Conservation (phyloP, 2,888 invertebrate genomes). For the Ophion ellenae region DNA sequence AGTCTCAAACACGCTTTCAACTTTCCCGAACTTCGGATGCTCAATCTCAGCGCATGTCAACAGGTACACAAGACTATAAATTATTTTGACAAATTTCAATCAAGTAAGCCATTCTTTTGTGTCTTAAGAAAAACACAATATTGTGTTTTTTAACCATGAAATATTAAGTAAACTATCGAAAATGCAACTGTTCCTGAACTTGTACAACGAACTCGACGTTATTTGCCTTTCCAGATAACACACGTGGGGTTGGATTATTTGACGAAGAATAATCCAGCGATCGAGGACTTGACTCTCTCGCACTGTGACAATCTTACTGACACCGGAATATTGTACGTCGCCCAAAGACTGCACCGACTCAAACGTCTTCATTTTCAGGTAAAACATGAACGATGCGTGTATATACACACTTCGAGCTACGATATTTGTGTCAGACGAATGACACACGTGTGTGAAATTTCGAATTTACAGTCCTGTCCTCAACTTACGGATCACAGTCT, state of each 20-base stretch:
- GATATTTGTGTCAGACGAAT: neutral
- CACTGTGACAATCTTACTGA: constrained; percentile 90
- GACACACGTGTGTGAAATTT: neutral
- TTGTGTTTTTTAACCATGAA: neutral
- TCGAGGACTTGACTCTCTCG: constrained; percentile 88
- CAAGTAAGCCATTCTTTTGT: neutral
- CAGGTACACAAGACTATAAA: constrained; percentile 77
- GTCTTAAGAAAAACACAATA: neutral
- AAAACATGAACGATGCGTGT: constrained; percentile 67
- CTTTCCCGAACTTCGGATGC: constrained; percentile 87
- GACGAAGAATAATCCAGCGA: constrained; percentile 88
- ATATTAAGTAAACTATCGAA: neutral
- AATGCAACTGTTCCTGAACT: neutral
- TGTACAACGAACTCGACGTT: neutral
- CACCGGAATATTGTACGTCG: constrained; percentile 85
- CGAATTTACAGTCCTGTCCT: constrained; percentile 86
- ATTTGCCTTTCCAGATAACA: constrained; percentile 84
- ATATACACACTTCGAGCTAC: neutral
- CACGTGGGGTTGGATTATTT: constrained; percentile 87
- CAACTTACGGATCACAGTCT: constrained; percentile 86
- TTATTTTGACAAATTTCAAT: neutral
- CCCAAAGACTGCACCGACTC: constrained; percentile 84
- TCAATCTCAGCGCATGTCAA: constrained; percentile 89
- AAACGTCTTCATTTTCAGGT: constrained; percentile 86
- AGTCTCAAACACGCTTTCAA: constrained; percentile 89